Conservation (phyloP, 2,797 vertebrate species). For the Graptemys geographica region DNA sequence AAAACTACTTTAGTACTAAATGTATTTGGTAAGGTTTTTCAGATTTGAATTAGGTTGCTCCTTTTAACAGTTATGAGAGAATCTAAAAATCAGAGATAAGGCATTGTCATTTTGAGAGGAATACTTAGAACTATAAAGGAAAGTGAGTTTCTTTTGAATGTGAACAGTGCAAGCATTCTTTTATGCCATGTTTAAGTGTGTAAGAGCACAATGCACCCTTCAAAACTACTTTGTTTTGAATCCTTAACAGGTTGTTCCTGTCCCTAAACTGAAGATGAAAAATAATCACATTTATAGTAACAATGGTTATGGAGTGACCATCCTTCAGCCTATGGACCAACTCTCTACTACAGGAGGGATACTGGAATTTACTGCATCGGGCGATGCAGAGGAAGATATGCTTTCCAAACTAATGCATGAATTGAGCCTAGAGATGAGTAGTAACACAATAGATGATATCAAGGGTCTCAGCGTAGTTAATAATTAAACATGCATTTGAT, state of each 20-base stretch:
- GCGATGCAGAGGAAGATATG: constrained; percentile 58
- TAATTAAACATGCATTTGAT: constrained; percentile 6
- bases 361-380: constrained; percentile 59
- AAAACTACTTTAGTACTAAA: too few relatives aligned
- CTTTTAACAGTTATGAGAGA: neutral
- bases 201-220: neutral
- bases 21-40: neutral
- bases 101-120: neutral
- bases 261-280: constrained; percentile 77
- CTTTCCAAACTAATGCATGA: constrained; percentile 69
- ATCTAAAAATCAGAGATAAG: neutral
- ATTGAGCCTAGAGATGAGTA: constrained; percentile 72
- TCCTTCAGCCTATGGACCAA: constrained; percentile 68
- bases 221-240: neutral
- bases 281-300: constrained; percentile 77
- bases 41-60: neutral
- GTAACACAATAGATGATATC: constrained; percentile 67
- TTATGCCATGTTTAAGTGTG: neutral
- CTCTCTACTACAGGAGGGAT: constrained; percentile 46
- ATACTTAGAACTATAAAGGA: neutral
- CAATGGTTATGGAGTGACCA: constrained; percentile 67
- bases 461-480: constrained; percentile 71
- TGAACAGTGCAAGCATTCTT: neutral
- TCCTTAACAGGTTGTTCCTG: constrained; percentile 67
- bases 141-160: neutral